Percentiles rank a stretch among this genome's conserved stretches.
Evolutionary conservation across 2,888 invertebrate genomes (phyloP).

Genomic region (Tuberolachnus salignus): DNA sequence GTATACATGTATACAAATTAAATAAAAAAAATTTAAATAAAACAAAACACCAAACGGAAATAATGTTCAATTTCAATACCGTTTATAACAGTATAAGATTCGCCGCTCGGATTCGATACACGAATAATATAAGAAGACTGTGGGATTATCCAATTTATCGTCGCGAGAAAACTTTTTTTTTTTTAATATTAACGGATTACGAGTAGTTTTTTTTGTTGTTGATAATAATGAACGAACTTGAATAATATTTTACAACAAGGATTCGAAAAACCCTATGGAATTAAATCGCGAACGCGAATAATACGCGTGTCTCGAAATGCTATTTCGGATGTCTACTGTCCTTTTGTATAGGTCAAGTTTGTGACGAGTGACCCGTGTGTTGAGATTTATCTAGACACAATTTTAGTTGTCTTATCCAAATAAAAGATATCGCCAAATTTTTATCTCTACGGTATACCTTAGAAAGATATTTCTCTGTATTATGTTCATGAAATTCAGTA

Average conservation of each 20-base stretch:
- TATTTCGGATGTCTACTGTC: no score
- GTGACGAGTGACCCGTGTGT: no score
- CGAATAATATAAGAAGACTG: neutral
- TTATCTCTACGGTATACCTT: no score
- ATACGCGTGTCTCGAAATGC: slow-evolving; percentile 1
- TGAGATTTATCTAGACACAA: no score
- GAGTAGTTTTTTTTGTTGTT: no score
- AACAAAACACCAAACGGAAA: no score
- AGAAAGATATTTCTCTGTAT: no score
- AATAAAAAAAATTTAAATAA: no score
- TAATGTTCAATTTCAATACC: slow-evolving; percentile 26
- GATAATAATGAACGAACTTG: neutral
- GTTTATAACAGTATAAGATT: neutral
- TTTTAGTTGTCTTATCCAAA: no score
- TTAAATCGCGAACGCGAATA: neutral
- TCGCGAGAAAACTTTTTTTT: neutral
- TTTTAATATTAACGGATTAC: slow-evolving; percentile 9
- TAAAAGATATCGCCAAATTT: no score
- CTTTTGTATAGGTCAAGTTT: no score
- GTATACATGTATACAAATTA: slow-evolving; percentile 29
- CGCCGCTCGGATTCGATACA: slow-evolving; percentile 31
- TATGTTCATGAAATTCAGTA: no score
- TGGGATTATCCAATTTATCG: slow-evolving; percentile 22
- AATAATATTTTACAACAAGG: neutral
- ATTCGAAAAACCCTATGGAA: slow-evolving; percentile 1